phyloP scores from a whole-genome alignment of 2,113 vertebrate species.

The Callipepla squamata region DNA sequence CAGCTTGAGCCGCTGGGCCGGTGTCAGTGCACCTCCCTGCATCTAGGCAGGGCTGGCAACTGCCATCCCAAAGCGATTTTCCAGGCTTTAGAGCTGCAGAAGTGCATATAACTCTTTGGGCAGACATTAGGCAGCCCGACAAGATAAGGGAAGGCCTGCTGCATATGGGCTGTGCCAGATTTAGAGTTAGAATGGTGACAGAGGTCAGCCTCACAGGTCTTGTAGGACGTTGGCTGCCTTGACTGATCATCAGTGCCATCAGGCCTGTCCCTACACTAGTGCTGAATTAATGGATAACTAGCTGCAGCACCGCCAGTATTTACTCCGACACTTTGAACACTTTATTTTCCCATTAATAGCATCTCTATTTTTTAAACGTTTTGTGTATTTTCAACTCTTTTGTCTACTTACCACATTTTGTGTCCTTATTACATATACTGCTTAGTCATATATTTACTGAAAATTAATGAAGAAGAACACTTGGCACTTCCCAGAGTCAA shows the following conservation, averaged over 20 bases:
- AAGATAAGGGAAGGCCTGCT: conserved; percentile 48
- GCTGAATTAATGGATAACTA: conserved; percentile 59
- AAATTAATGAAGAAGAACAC: conserved; percentile 49
- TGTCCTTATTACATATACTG: conserved; percentile 47
- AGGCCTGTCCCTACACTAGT: not conserved
- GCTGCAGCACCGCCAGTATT: conserved; percentile 59
- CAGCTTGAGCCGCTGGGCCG: conserved; percentile 33
- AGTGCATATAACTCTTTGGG: not conserved
- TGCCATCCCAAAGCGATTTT: conserved; percentile 4
- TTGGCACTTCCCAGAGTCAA: conserved; percentile 43
- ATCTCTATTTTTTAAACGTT: conserved; percentile 3
- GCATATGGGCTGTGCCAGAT: conserved; percentile 26
- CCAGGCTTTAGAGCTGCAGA: conserved; percentile 41
- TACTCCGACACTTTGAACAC: not conserved
- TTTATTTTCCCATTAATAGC: not conserved
- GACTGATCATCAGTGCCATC: not conserved
- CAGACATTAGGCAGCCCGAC: not conserved
- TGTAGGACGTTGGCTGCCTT: conserved; percentile 39
- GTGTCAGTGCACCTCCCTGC: conserved; percentile 33
- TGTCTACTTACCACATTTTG: conserved; percentile 36
- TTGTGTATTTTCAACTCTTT: conserved; percentile 41
- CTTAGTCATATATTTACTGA: conserved; percentile 57
- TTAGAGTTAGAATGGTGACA: conserved; percentile 45
- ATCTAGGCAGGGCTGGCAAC: conserved; percentile 44
- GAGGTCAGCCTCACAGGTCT: conserved; percentile 54